phyloP scores from a whole-genome alignment of 2,888 invertebrate genomes.

The Nomada lathburiana region DNA sequence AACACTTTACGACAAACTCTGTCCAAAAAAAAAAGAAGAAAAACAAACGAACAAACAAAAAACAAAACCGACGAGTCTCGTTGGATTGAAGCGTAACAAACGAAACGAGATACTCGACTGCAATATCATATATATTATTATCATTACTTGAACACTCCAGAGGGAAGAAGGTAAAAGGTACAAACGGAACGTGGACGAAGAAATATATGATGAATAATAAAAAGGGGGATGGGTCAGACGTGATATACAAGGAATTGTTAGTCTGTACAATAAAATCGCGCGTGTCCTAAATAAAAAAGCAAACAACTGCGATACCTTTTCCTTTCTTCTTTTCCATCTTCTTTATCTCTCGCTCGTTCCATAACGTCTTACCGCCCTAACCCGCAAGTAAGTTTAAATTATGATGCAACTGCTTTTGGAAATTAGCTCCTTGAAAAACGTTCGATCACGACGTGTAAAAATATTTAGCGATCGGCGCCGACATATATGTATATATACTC shows the following conservation, averaged over 20 bases:
- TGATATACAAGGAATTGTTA: conserved; percentile 32
- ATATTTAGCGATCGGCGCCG: conserved; percentile 62
- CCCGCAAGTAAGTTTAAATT: conserved; percentile 45
- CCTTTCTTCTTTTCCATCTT: conserved; percentile 6
- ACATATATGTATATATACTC: conserved; percentile 44
- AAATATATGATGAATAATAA: conserved; percentile 22
- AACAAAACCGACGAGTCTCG: conserved; percentile 5
- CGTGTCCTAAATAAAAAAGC: conserved; percentile 23
- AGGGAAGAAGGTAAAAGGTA: conserved; percentile 31
- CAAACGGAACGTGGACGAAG: conserved; percentile 45
- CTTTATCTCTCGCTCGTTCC: conserved; percentile 14
- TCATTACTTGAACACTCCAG: conserved; percentile 37
- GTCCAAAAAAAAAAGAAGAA: background rate
- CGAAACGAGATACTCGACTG: conserved; percentile 16
- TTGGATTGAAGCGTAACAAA: conserved; percentile 17
- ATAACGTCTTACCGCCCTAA: conserved; percentile 29
- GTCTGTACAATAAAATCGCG: conserved; percentile 41
- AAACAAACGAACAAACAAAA: too few relatives aligned
- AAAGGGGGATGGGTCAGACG: conserved; percentile 7
- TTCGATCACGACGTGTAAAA: conserved; percentile 66
- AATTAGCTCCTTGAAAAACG: conserved; percentile 55
- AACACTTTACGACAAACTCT: conserved; percentile 18
- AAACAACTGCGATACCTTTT: conserved; percentile 6
- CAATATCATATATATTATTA: background rate
- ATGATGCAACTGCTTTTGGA: conserved; percentile 43